These are phyloP conservation scores for Phymorhynchus buccinoides DNA, from an alignment of 1,140 invertebrate genomes.

Conservation along the genomic window DNA sequence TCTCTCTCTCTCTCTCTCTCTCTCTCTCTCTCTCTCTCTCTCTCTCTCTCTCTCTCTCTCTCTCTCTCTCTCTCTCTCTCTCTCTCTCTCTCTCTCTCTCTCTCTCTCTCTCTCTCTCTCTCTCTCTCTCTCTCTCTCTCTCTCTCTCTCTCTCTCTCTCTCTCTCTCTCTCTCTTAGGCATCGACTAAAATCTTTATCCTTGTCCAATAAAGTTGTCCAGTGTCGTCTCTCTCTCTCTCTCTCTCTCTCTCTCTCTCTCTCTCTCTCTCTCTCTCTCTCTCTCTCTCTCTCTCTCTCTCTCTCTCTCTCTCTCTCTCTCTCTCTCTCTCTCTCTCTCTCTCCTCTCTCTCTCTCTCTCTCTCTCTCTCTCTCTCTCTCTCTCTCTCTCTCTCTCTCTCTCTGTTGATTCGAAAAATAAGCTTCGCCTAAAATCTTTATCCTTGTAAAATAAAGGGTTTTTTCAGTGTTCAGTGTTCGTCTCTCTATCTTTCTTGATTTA, in stretches of 20 bases:
- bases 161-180: constrained; percentile 24
- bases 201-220: too few species aligned
- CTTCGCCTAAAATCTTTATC: too few species aligned
- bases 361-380: background rate
- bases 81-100: constrained; percentile 29
- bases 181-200: too few species aligned
- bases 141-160: background rate
- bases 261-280: background rate
- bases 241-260: background rate
- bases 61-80: constrained; percentile 19
- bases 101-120: constrained; percentile 1
- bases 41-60: too few species aligned
- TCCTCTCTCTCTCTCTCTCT: too few species aligned
- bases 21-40: background rate
- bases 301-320: constrained; percentile 29
- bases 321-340: constrained; percentile 24
- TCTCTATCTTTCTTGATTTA: too few species aligned
- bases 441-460: too few species aligned
- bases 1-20: background rate
- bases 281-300: constrained; percentile 7
- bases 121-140: too few species aligned
- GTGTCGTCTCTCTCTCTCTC: too few species aligned
- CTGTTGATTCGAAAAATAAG: too few species aligned
- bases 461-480: too few species aligned
- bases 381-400: constrained; percentile 16